Percentiles rank a stretch among this genome's conserved stretches.
These are phyloP conservation scores for Callipepla californica DNA, from an alignment of 2,113 vertebrate genomes.

Conservation along the genomic window DNA sequence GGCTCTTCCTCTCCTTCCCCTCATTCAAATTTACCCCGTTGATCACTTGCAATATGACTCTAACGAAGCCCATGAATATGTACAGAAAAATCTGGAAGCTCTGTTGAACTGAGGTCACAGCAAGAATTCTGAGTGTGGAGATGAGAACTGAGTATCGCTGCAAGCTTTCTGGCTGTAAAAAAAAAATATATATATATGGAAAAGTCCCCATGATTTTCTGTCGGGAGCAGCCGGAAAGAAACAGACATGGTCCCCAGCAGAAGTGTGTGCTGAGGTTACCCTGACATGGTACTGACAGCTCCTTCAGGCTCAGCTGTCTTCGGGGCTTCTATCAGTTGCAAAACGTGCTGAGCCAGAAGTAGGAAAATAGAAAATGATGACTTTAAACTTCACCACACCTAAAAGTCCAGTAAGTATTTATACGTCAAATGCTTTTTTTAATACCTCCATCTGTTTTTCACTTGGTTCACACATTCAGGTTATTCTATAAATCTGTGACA, in stretches of 20 bases:
- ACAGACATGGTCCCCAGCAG: accelerated
- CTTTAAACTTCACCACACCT: background rate
- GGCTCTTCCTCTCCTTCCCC: slow-evolving; percentile 28
- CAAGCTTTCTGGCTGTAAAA: background rate
- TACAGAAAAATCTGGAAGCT: slow-evolving; percentile 44
- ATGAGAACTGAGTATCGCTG: background rate
- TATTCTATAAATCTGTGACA: background rate
- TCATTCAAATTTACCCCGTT: slow-evolving; percentile 43
- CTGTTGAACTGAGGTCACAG: background rate
- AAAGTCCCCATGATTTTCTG: background rate
- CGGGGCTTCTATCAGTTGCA: background rate
- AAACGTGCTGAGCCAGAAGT: background rate
- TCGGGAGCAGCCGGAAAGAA: background rate
- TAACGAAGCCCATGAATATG: background rate
- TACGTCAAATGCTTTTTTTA: background rate
- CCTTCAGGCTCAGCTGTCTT: background rate
- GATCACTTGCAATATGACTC: slow-evolving; percentile 9
- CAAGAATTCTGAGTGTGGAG: background rate
- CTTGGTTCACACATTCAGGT: background rate
- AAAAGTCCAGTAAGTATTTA: background rate
- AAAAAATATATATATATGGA: background rate
- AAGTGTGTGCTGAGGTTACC: background rate
- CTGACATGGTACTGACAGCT: background rate
- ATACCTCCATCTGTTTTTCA: background rate
- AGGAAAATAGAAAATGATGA: background rate